phyloP scores from a whole-genome alignment of 1,140 invertebrate genomes.

The Apis cerana region DNA sequence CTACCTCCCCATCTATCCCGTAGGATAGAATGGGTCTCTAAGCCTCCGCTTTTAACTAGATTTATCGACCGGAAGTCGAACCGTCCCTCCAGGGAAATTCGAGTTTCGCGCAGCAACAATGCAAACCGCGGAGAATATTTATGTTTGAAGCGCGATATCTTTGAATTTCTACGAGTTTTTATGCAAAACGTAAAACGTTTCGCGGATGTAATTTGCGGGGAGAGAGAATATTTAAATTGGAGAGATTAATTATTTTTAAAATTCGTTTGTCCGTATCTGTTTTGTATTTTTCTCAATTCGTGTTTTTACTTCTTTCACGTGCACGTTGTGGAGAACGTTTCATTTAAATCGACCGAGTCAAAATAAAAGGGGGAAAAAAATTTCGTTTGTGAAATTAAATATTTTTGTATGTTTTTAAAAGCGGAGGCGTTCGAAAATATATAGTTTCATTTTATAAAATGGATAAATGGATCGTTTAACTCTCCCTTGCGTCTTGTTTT shows the following conservation, averaged over 20 bases:
- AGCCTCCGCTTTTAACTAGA: constrained; percentile 23
- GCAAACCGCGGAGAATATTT: not conserved
- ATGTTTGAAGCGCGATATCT: not conserved
- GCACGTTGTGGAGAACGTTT: too few species aligned
- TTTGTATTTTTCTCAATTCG: not conserved
- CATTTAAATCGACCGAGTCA: too few species aligned
- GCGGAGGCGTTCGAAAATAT: too few species aligned
- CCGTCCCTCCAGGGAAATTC: not conserved
- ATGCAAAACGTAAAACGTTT: not conserved
- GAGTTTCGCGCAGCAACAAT: not conserved
- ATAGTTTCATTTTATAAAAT: too few species aligned
- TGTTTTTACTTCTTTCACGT: not conserved
- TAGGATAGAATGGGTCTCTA: not conserved
- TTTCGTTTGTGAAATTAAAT: too few species aligned
- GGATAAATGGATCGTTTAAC: too few species aligned
- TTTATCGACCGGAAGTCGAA: constrained; percentile 47
- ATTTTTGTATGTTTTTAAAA: too few species aligned
- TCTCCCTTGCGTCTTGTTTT: too few species aligned
- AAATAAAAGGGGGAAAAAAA: too few species aligned
- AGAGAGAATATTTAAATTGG: not conserved
- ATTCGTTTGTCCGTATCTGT: not conserved
- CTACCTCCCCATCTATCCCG: not conserved
- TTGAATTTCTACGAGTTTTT: not conserved
- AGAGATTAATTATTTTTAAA: not conserved
- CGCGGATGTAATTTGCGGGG: not conserved